Percentiles rank a stretch among this genome's conserved stretches.
Conservation (phyloP, 2,113 vertebrate genomes). For the Aptenodytes patagonicus region DNA sequence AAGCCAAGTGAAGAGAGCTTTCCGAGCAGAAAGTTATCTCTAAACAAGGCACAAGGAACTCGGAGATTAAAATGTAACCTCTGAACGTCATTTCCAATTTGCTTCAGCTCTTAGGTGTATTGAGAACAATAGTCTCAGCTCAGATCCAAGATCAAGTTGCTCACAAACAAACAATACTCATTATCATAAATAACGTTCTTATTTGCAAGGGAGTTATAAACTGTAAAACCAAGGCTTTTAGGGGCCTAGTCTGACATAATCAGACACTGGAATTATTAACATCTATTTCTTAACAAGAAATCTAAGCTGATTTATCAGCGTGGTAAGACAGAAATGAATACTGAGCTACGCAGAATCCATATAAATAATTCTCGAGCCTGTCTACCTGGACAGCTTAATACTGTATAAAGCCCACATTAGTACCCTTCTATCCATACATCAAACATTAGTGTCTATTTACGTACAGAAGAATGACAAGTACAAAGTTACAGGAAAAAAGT, state of each 20-base stretch:
- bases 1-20: background rate
- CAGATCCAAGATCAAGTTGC: background rate
- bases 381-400: background rate
- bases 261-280: background rate
- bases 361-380: background rate
- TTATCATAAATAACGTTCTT: background rate
- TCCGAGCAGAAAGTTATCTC: background rate
- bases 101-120: background rate
- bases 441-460: background rate
- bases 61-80: background rate
- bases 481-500: background rate
- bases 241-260: background rate
- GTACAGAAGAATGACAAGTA: background rate
- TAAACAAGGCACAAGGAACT: background rate
- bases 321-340: background rate
- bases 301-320: background rate
- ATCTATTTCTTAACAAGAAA: background rate
- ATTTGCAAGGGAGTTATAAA: background rate
- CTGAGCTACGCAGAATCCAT: background rate
- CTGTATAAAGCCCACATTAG: background rate
- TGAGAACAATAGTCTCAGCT: background rate
- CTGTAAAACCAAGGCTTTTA: background rate
- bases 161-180: background rate
- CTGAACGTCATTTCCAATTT: background rate
- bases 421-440: background rate